A percentile compares a stretch with the other conserved stretches of the same genome.
These are phyloP conservation scores for Emydura subglobosa DNA, from an alignment of 2,113 vertebrate species.

Conservation along the genomic window DNA sequence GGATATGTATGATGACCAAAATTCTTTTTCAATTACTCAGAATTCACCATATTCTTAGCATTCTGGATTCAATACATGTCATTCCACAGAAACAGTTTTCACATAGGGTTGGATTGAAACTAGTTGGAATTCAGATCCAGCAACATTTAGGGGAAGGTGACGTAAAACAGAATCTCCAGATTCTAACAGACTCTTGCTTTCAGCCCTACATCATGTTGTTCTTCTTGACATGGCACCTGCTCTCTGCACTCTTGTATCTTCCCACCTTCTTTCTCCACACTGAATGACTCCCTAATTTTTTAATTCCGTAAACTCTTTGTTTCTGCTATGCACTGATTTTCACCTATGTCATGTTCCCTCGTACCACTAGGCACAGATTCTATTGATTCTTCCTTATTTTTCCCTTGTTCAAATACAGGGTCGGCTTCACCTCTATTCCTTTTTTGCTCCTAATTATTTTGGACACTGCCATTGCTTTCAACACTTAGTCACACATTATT, in stretches of 20 bases:
- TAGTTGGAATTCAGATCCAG: not conserved
- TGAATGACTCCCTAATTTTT: not conserved
- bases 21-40: not conserved
- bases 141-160: not conserved
- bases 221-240: not conserved
- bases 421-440: not conserved
- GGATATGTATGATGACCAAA: not conserved
- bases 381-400: not conserved
- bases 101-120: not conserved
- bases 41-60: not conserved
- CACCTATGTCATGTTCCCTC: not conserved
- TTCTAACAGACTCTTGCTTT: not conserved
- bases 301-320: not conserved
- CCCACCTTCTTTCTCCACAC: not conserved
- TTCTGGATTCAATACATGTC: not conserved
- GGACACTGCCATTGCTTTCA: not conserved
- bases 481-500: not conserved
- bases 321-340: not conserved
- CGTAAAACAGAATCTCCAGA: not conserved
- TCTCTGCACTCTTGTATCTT: not conserved
- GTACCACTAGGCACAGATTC: not conserved
- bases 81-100: not conserved
- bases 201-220: not conserved
- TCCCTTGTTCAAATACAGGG: not conserved
- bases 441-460: not conserved